Conservation (phyloP, 2,797 vertebrate genomes). For the Sardinella longiceps region DNA sequence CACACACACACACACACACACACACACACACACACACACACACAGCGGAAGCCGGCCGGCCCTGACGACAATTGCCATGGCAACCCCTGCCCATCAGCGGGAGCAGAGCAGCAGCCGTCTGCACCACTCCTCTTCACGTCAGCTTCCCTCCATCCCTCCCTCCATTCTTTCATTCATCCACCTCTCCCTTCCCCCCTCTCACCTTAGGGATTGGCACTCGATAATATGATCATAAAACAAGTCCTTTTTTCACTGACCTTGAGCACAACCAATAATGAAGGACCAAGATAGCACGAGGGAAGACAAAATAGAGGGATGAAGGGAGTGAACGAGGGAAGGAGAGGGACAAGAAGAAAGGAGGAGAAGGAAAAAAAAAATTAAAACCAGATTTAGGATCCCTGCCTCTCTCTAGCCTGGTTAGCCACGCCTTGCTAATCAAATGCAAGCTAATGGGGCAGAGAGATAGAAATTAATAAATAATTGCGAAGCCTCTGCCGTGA, state of each 20-base stretch:
- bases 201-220: background rate
- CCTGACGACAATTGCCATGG: background rate
- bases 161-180: background rate
- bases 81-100: constrained; percentile 21
- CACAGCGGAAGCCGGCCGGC: background rate
- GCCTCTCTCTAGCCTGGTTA: background rate
- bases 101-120: constrained; percentile 2
- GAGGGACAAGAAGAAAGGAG: background rate
- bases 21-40: no score
- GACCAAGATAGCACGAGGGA: background rate
- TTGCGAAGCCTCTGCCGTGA: background rate
- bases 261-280: background rate
- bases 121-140: background rate
- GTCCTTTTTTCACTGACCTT: background rate
- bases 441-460: background rate
- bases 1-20: no score
- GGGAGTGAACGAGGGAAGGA: background rate
- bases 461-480: constrained; percentile 7
- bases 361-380: background rate
- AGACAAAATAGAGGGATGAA: background rate
- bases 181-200: background rate
- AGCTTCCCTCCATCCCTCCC: background rate
- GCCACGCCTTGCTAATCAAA: constrained; percentile 14
- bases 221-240: background rate
- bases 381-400: background rate